Base-by-base conservation (phyloP, 2,113 vertebrate genomes). In the Parus major region DNA sequence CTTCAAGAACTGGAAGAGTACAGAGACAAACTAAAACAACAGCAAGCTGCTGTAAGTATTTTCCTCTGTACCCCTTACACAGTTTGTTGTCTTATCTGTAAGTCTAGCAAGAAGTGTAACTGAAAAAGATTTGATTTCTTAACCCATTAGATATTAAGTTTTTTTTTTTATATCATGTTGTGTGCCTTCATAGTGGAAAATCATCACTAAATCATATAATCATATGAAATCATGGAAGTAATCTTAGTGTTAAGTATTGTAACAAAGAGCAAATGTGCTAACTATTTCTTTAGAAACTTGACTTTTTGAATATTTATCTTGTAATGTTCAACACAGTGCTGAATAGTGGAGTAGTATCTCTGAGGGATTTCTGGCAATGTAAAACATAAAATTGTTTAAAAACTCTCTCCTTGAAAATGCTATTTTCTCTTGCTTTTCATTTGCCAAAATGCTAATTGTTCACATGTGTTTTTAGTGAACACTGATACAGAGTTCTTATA, bases 1-100 rank as follows among this genome's bases (percentile, higher is more conserved):
- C 98, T 99, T 91, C 99, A 99, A 97, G 99, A 99, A 88, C 93
- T 99, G 82, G 99, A 99, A 89, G 98, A 99, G 10, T 98, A 99
- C 95, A 98, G 99, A 98, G 99, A 99, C 96, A 99, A 98, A 88
- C 95, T 99, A 81, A 99, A 99, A 95, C 98, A 98, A 96, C 99
- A 99, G 70, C 99, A 99, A 96, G 98, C 98, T 86, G 99, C 99
- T 49, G 99, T 99, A 97, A 99, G 99, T 98, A 73, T 28, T 88
- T 93, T 69, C 18, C 20, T 66, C 28, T 68, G 7, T 69, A 29
- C 5, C 27, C 24, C 10, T 78, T 42, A 61, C 5, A 7, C 35
- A 68, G 21, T 63, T 77, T 52, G 23, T 46, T 91, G 4, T 66
- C 3, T 64, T 73, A 13, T 66, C 17, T 86, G 0, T n/a, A 79